Percentiles rank a stretch among this genome's conserved stretches.
phyloP scores from a whole-genome alignment of 2,113 vertebrate genomes.

The Apteryx owenii region DNA sequence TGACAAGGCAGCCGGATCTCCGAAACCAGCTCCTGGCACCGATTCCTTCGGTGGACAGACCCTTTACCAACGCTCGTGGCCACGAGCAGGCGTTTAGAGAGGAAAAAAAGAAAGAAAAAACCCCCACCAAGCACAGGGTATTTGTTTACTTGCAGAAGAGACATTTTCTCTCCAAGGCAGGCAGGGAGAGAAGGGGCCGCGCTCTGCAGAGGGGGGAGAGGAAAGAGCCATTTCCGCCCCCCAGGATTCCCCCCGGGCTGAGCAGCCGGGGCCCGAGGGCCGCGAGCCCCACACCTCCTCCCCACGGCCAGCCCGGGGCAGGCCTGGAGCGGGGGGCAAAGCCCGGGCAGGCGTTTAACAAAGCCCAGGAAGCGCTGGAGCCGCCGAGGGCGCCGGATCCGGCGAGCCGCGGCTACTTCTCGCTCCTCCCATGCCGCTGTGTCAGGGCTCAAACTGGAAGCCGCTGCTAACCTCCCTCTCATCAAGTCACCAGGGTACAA shows the following conservation, averaged over 20 bases:
- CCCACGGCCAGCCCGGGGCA: too few species aligned
- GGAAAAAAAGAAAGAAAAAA: not conserved
- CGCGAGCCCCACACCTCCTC: too few species aligned
- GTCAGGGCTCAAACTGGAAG: not conserved
- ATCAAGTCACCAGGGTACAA: not conserved
- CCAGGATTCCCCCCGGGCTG: not conserved
- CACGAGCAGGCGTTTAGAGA: not conserved
- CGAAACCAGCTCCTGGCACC: not conserved
- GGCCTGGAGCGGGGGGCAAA: too few species aligned
- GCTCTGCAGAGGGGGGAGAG: not conserved
- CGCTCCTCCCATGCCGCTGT: not conserved
- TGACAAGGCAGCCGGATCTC: not conserved
- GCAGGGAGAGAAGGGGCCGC: not conserved
- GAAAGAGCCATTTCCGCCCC: not conserved
- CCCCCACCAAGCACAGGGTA: not conserved
- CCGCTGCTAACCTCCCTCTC: not conserved
- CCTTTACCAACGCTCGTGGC: not conserved
- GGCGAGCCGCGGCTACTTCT: not conserved
- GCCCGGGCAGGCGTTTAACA: not conserved
- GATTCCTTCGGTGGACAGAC: not conserved
- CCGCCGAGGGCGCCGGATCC: not conserved
- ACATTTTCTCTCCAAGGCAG: not conserved
- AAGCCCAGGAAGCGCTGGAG: not conserved
- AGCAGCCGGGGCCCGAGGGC: too few species aligned
- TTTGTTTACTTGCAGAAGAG: constrained; percentile 3